Base-by-base conservation (phyloP, 92 coral and sea anemone species). In the Bergia puertoricense region DNA sequence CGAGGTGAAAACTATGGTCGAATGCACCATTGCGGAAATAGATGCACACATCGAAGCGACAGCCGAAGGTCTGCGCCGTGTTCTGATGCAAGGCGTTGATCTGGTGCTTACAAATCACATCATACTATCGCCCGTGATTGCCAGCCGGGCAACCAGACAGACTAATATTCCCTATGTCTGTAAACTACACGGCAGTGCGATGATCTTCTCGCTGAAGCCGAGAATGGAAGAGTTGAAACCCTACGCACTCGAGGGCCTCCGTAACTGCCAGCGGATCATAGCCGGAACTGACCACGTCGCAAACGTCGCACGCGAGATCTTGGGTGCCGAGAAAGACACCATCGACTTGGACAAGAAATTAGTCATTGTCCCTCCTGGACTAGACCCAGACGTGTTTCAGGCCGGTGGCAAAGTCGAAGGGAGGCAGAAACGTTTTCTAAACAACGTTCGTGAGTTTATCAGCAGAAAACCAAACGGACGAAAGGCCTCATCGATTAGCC, bases 161-260 rank as follows among this genome's bases (percentile, higher is more conserved):
- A 94, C 95, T 0, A 80, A 62, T 1, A 89, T 90, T 6, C 97
- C 98, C 1, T 95, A 92, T 73, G 94, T 92, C 37, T 92, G 94
- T 54, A 95, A 95, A 85, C 90, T 95, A 11, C 98, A 95, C 81
- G 97, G 98, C 8, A 95, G 98, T 75, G 94, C 98, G 4, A 87
- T 95, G 73, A 88, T 94, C 38, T 95, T 95, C 76, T 92, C 95
- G 46, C 89, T 95, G 4, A 94, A 95, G 81, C 91, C 94, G 5
- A 86, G 98, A 30, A 45, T 65, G 50, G 48, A 88, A 46, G 98
- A 95, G 77, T 81, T 95, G 68, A 87, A 92, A 80, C 88, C 91
- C 42, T 95, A 94, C 77, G 98, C 94, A 23, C 45, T 92, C 46
- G 96, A 95, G 76, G 98, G 98, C 2, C 89, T 95, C 66, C 91